Base-by-base conservation (phyloP, 1,140 invertebrate genomes). In the Drosophila cardini region DNA sequence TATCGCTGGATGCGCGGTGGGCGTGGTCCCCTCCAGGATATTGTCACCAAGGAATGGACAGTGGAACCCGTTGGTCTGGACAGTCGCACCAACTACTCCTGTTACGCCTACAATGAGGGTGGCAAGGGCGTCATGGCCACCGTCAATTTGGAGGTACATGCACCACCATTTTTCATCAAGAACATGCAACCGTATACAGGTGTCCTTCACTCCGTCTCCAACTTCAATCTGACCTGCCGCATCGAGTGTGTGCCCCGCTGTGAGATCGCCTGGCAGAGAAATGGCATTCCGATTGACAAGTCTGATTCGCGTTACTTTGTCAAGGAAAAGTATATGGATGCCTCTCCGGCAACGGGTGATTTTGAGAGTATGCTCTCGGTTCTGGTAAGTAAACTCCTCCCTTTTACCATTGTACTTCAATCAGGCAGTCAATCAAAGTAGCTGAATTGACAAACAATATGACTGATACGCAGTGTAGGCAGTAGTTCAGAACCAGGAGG, bases 181-280 rank as follows among this genome's bases (percentile, higher is more conserved):
- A 95, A 96, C 40, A 94, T 97, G 62, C 95, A 94, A n/a, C 95
- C 95, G 1, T 97, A 96, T 93, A 95, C 94, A 71, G 97, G 96
- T n/a, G 96, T 94, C 18, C 93, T 96, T 8, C 96, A 95, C 91
- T 76, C 91, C 18, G 92, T 92, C 2, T 83, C 93, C 83, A 95
- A 96, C 81, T 95, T 97, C 43, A 96, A 94, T 56, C 94, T 98
- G 8, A 96, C 96, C 5, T 98, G 97, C 91, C 95, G 96, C 75
- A 96, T 98, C 16, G 97, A 98, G 90, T 98, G 97, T 91, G 96
- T 95, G 5, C 97, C 97, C 0, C 93, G 96, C 9, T 98, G 97
- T 91, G 94, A 95, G 34, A 95, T 98, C 45, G 93, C 95, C 10
- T 98, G 97, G 97, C 93, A 95, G 50, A 97, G 96, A 90, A 95